A percentile compares a stretch with the other conserved stretches of the same genome.
Conservation (phyloP, 2,113 vertebrate species). For the Ptilorrhoa leucosticta region DNA sequence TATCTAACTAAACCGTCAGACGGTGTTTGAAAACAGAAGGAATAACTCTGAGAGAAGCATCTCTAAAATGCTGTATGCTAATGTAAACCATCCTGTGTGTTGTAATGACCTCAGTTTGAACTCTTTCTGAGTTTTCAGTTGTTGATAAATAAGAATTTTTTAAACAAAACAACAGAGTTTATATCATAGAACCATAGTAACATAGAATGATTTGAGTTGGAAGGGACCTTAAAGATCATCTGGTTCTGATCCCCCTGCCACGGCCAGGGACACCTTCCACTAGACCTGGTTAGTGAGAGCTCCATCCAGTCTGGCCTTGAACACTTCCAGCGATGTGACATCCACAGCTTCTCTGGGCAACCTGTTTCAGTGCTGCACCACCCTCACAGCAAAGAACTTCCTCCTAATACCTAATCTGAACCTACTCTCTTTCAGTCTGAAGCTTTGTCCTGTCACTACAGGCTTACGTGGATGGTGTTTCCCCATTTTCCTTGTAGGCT, state of each 20-base stretch:
- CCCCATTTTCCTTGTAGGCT: no score
- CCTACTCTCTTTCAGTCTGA: no score
- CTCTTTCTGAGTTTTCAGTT: neutral
- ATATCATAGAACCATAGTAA: neutral
- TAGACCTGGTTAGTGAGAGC: neutral
- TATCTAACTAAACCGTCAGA: neutral
- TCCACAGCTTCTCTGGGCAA: neutral
- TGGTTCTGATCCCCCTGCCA: neutral
- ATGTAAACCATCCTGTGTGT: neutral
- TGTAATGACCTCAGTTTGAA: neutral
- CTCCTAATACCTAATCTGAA: neutral
- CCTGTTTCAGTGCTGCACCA: neutral
- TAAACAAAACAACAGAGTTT: neutral
- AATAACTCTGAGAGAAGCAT: neutral
- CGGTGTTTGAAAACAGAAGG: neutral
- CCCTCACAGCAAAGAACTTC: neutral
- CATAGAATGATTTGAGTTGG: neutral
- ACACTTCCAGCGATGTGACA: no score
- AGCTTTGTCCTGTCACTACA: neutral
- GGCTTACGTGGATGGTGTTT: neutral
- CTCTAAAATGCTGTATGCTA: neutral
- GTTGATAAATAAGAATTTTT: neutral
- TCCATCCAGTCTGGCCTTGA: no score
- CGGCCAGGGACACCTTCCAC: neutral
- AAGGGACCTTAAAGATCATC: neutral